These are phyloP conservation scores for Aphyosemion australe DNA, from an alignment of 2,113 vertebrate species.

Conservation along the genomic window DNA sequence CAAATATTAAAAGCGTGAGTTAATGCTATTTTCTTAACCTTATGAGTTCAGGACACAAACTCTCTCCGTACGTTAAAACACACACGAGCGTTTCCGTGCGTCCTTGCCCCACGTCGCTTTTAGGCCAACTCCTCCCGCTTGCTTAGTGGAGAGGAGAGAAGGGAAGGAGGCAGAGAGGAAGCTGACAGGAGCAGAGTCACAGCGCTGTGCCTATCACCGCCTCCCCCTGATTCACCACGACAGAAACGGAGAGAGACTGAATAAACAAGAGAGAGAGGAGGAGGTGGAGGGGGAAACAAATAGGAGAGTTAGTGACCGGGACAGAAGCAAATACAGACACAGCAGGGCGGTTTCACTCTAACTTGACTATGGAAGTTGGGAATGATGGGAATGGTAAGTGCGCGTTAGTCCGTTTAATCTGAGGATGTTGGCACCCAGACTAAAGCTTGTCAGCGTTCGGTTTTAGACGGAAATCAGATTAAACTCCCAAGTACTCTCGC, in stretches of 20 bases:
- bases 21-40: conserved; percentile 4
- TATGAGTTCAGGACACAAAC: conserved; percentile 2
- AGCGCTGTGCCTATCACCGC: conserved; percentile 69
- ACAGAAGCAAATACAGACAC: conserved; percentile 21
- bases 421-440: conserved; percentile 52
- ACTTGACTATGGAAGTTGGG: conserved; percentile 59
- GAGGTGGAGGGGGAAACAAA: conserved; percentile 47
- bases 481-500: conserved; percentile 44
- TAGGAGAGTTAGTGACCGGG: conserved; percentile 6
- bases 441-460: conserved; percentile 61
- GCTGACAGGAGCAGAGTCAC: conserved; percentile 56
- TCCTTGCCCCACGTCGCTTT: conserved; percentile 44
- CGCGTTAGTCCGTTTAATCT: conserved; percentile 55
- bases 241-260: conserved; percentile 54
- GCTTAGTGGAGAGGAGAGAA: conserved; percentile 20
- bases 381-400: conserved; percentile 60
- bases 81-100: conserved; percentile 1
- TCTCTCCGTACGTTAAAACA: background rate
- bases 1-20: too few relatives aligned
- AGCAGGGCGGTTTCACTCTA: conserved; percentile 31
- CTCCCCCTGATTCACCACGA: conserved; percentile 68
- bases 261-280: conserved; percentile 37
- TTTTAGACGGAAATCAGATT: conserved; percentile 65
- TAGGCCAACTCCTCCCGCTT: conserved; percentile 34
- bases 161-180: conserved; percentile 40